These are phyloP conservation scores for Drosophila sproati DNA, from an alignment of 1,140 invertebrate genomes.

Conservation along the genomic window DNA sequence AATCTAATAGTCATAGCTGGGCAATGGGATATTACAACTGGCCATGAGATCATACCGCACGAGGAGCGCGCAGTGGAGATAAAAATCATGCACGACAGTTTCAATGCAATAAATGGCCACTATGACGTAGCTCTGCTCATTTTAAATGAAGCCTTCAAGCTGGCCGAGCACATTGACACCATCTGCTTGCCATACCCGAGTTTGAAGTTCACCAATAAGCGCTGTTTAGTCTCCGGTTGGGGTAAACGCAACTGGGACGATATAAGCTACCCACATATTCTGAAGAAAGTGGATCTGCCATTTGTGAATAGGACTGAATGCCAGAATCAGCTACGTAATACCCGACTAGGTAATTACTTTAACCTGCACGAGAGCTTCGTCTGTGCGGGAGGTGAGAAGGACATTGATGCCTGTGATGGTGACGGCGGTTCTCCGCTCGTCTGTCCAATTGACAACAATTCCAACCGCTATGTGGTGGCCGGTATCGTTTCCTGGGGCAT, in stretches of 20 bases:
- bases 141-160: not conserved
- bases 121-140: not conserved
- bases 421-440: constrained; percentile 90
- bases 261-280: no score
- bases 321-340: not conserved
- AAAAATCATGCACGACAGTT: not conserved
- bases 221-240: no score
- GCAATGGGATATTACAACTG: no score
- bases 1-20: no score
- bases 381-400: constrained; percentile 88
- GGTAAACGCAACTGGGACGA: no score
- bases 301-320: no score
- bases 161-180: not conserved
- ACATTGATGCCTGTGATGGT: constrained; percentile 89
- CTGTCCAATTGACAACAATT: constrained; percentile 86
- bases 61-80: not conserved
- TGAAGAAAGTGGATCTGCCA: no score
- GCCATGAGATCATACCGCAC: not conserved
- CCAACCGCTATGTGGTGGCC: constrained; percentile 86
- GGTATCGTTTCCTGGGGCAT: constrained; percentile 90
- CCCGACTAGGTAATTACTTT: no score
- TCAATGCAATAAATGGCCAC: no score
- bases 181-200: no score
- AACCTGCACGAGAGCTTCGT: constrained; percentile 70
- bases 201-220: no score